Percentiles rank a stretch among this genome's conserved stretches.
These are phyloP conservation scores for Aplochiton taeniatus DNA, from an alignment of 2,797 vertebrate genomes.

Conservation along the genomic window DNA sequence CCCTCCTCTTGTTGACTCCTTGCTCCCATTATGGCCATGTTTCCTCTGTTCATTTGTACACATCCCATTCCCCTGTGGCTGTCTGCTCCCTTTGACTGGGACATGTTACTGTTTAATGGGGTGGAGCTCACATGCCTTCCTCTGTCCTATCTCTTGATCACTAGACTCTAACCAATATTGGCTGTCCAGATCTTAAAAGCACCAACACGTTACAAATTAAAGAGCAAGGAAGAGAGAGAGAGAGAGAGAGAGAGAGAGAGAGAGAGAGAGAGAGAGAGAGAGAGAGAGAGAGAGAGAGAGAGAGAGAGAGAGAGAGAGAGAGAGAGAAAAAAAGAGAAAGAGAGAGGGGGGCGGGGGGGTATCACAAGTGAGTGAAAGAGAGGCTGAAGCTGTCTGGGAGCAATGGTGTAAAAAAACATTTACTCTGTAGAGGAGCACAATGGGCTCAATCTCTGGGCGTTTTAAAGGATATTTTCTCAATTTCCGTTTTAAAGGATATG, in stretches of 20 bases:
- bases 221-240: constrained; percentile 18
- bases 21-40: neutral
- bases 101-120: neutral
- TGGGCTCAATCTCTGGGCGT: constrained; percentile 26
- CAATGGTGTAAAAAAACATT: constrained; percentile 33
- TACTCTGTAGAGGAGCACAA: constrained; percentile 35
- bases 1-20: neutral
- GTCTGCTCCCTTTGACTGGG: neutral
- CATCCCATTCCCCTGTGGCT: too few relatives aligned
- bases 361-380: neutral
- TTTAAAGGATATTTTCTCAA: constrained; percentile 35
- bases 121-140: constrained; percentile 15
- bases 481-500: too few relatives aligned
- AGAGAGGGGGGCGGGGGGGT: constrained; percentile 4
- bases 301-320: constrained; percentile 18
- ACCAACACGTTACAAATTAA: constrained; percentile 10
- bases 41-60: too few relatives aligned
- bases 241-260: constrained; percentile 31
- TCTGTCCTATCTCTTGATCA: constrained; percentile 23
- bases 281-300: constrained; percentile 28
- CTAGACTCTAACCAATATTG: constrained; percentile 19
- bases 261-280: constrained; percentile 15
- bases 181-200: neutral
- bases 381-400: constrained; percentile 27
- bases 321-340: constrained; percentile 29